Percentiles rank a stretch among this genome's conserved stretches.
These are phyloP conservation scores for Chrysina gloriosa DNA, from an alignment of 2,888 invertebrate genomes.

Conservation along the genomic window DNA sequence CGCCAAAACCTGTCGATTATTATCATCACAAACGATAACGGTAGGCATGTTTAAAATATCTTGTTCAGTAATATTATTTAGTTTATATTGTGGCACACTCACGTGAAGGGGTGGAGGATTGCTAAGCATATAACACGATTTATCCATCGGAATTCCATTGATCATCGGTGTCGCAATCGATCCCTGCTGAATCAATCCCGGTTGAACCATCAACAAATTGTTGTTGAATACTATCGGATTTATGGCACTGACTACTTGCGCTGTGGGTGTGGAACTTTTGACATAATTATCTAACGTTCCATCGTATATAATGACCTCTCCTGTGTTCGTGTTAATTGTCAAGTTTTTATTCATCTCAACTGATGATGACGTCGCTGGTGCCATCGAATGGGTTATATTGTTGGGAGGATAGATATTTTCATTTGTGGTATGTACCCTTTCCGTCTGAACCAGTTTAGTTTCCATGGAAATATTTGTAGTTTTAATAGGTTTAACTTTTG, in stretches of 20 bases:
- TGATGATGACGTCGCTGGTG: not conserved
- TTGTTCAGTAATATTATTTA: conserved; percentile 52
- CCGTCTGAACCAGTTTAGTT: not conserved
- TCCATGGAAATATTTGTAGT: not conserved
- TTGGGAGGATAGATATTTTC: no score
- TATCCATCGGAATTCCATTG: conserved; percentile 40
- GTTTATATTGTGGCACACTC: conserved; percentile 46
- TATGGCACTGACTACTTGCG: not conserved
- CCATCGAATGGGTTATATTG: no score
- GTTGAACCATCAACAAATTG: conserved; percentile 49
- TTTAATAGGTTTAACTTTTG: not conserved
- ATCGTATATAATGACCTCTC: conserved; percentile 45
- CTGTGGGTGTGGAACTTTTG: conserved; percentile 19
- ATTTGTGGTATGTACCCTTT: not conserved
- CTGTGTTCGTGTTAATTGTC: conserved; percentile 40
- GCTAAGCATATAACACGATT: conserved; percentile 48
- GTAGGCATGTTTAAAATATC: conserved; percentile 62
- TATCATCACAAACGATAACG: conserved; percentile 52
- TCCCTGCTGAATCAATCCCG: conserved; percentile 35
- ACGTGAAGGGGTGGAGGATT: conserved; percentile 46
- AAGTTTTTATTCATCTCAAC: conserved; percentile 34
- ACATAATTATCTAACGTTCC: conserved; percentile 45
- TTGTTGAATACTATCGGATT: conserved; percentile 49
- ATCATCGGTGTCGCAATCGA: conserved; percentile 25
- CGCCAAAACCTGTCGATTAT: conserved; percentile 25